A percentile compares a stretch with the other conserved stretches of the same genome.
Conservation (phyloP, 2,888 invertebrate genomes). For the Drosophila villosipedis region DNA sequence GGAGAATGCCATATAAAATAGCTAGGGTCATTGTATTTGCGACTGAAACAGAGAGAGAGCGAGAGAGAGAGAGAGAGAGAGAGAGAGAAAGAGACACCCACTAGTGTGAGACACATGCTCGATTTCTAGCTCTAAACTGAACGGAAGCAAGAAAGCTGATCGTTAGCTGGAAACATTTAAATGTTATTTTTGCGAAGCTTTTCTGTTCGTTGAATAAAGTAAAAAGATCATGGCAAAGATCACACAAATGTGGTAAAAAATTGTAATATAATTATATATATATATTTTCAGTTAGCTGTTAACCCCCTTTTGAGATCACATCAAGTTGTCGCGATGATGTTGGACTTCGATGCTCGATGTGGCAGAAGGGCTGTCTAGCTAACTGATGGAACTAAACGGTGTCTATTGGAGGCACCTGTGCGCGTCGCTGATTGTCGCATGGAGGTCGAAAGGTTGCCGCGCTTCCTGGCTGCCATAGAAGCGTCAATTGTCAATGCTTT, state of each 20-base stretch:
- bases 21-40: background rate
- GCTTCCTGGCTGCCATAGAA: constrained; percentile 66
- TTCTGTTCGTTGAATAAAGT: background rate
- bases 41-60: background rate
- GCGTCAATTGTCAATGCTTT: constrained; percentile 77
- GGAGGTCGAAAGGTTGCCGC: constrained; percentile 24
- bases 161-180: background rate
- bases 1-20: background rate
- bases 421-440: constrained; percentile 8
- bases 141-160: background rate
- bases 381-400: constrained; percentile 47
- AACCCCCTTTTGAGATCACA: background rate
- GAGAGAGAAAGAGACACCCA: background rate
- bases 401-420: constrained; percentile 72
- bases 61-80: background rate
- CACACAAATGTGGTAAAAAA: no score
- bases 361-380: constrained; percentile 13
- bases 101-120: background rate
- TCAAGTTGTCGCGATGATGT: background rate
- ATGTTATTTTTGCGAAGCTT: background rate
- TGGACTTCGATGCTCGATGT: background rate
- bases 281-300: no score
- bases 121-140: background rate
- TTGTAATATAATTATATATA: no score
- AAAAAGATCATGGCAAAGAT: background rate